phyloP scores from a whole-genome alignment of 1,140 invertebrate genomes.

The Homarus americanus region DNA sequence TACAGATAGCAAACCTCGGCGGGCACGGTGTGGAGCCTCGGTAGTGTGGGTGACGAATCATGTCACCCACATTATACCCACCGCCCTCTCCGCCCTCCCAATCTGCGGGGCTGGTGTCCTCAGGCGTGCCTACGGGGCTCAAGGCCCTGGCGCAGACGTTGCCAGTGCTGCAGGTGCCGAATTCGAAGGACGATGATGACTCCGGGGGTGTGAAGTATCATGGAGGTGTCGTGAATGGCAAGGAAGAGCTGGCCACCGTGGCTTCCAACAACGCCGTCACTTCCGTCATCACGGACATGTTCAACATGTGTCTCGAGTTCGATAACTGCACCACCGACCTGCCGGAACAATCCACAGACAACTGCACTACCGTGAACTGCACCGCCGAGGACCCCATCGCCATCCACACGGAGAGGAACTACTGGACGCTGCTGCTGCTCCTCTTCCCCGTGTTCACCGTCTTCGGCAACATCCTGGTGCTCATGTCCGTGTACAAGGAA shows the following conservation, averaged over 20 bases:
- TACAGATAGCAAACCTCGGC: not conserved
- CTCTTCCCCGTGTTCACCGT: conserved; percentile 67
- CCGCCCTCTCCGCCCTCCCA: conserved; percentile 23
- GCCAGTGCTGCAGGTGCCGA: conserved; percentile 53
- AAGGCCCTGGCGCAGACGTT: conserved; percentile 56
- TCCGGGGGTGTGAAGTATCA: conserved; percentile 12
- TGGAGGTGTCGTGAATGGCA: conserved; percentile 32
- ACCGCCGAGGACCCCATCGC: conserved; percentile 14
- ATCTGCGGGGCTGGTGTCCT: conserved; percentile 37
- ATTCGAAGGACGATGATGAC: conserved; percentile 43
- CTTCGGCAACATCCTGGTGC: conserved; percentile 72
- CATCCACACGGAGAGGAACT: conserved; percentile 42
- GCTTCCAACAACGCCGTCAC: conserved; percentile 27
- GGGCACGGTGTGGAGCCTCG: conserved; percentile 17
- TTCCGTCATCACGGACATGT: conserved; percentile 33
- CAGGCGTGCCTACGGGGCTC: conserved; percentile 51
- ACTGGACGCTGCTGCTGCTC: conserved; percentile 61
- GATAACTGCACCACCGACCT: conserved; percentile 39
- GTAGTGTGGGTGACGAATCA: conserved; percentile 59
- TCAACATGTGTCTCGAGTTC: conserved; percentile 19
- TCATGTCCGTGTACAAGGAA: conserved; percentile 81
- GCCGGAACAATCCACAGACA: conserved; percentile 12
- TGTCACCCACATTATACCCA: conserved; percentile 61
- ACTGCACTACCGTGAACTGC: conserved; percentile 59
- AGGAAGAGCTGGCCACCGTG: conserved; percentile 47